Base-by-base conservation (phyloP, 1,140 invertebrate genomes). In the Brachionus calyciflorus region DNA sequence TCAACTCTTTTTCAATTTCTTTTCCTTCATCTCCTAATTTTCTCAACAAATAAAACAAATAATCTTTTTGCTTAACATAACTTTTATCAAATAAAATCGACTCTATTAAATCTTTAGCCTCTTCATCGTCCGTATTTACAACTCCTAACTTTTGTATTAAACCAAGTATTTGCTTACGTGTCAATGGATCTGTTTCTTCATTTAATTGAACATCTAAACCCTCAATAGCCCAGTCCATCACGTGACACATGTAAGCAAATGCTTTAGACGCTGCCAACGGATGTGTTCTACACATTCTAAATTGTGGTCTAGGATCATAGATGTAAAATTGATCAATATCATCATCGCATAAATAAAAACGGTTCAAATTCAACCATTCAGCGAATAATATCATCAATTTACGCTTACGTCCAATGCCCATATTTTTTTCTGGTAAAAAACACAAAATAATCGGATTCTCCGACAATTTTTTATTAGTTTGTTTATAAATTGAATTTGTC, bases 291-390 rank as follows among this genome's bases (percentile, higher is more conserved):
- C 9, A 14, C 10, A 14, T 10, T 28, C 53, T 26, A 14, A 28
- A 10, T 7, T 57, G 28, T 3, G 28, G 24, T 30, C 24, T 30
- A 28, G 24, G 26, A n/a, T 57, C 53, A n/a, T 57, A 57, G 2
- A 14, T 9, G n/a, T 28, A 57, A n/a, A 57, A 57, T 3, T 9
- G 10, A 24, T 57, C 53, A 28, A 57, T 57, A 5, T 57, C 53
- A 57, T 57, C 53, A 57, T 57, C 53, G n/a, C 53, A 57, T 5
- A 57, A 10, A 26, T 57, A 57, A 57, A 57, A 57, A 14, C 53
- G 6, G 14, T 28, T 28, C 10, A 57, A 12, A 30, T 57, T 57
- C 1, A 57, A n/a, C 3, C 12, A 30, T 17, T 57, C 53, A 12
- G 53, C 53, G n/a, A 57, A 30, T n/a, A 57, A n/a, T 10, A 57